A percentile compares a stretch with the other conserved stretches of the same genome.
Conservation (phyloP, 2,888 invertebrate genomes). For the Ashinkailepas kermadecensis region DNA sequence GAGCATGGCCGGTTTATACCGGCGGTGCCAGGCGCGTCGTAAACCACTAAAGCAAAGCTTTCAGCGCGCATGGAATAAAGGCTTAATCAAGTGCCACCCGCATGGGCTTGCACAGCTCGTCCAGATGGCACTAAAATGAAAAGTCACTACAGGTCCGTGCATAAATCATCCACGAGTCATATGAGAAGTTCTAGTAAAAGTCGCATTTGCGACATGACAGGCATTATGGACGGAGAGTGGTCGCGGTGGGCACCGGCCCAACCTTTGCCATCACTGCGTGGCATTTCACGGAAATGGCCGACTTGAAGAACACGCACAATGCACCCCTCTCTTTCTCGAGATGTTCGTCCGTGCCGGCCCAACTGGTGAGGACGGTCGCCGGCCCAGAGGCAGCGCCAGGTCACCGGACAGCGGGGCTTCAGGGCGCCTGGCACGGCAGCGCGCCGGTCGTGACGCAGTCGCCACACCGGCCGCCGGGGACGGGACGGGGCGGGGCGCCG, state of each 20-base stretch:
- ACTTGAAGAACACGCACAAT: background rate
- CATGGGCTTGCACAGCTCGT: too few relatives aligned
- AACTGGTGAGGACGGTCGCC: too few relatives aligned
- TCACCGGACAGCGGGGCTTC: background rate
- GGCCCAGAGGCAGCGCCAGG: too few relatives aligned
- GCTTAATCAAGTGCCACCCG: background rate
- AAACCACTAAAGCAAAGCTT: background rate
- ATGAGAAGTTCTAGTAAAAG: background rate
- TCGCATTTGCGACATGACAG: background rate
- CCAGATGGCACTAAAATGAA: background rate
- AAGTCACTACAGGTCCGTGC: too few relatives aligned
- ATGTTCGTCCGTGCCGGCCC: too few relatives aligned
- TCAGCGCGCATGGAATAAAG: conserved; percentile 1
- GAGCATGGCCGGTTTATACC: background rate
- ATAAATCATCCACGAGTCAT: too few relatives aligned
- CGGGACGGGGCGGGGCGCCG: too few relatives aligned
- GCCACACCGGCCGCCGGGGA: background rate
- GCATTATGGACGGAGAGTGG: too few relatives aligned
- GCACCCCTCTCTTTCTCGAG: too few relatives aligned
- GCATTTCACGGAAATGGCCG: too few relatives aligned
- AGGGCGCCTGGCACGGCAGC: background rate
- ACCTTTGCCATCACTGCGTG: too few relatives aligned
- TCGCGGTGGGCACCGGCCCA: too few relatives aligned
- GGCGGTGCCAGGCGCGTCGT: background rate
- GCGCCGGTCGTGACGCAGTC: background rate